Conservation (phyloP, 2,797 vertebrate genomes). For the Scomberomorus guttatus region DNA sequence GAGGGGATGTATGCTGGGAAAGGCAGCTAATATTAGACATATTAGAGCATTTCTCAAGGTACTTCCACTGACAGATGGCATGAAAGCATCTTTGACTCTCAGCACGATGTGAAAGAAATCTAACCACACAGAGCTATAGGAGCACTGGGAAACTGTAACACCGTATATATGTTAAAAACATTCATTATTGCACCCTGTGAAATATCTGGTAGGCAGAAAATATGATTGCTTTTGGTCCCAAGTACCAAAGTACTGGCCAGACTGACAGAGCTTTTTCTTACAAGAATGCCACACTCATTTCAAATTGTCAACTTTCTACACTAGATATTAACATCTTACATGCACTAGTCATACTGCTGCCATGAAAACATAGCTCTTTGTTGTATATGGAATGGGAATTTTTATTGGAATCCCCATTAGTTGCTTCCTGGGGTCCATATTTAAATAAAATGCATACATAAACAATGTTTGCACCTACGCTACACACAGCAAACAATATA, state of each 20-base stretch:
- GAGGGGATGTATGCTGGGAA: slow-evolving; percentile 72
- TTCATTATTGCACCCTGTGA: too few relatives aligned
- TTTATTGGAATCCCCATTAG: neutral
- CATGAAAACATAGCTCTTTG: neutral
- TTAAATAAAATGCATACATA: too few relatives aligned
- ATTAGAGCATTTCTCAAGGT: slow-evolving; percentile 74
- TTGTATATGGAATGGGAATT: too few relatives aligned
- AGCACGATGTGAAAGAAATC: slow-evolving; percentile 40
- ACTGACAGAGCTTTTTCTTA: neutral
- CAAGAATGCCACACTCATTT: too few relatives aligned
- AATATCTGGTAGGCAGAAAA: neutral
- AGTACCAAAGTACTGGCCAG: neutral
- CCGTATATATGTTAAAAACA: neutral
- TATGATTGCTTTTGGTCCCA: neutral
- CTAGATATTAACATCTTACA: neutral
- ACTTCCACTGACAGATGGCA: slow-evolving; percentile 74
- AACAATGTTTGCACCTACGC: too few relatives aligned
- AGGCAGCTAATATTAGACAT: slow-evolving; percentile 80
- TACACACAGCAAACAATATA: too few relatives aligned
- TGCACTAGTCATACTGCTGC: neutral
- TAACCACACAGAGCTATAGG: neutral
- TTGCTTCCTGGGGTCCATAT: neutral
- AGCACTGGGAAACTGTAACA: neutral
- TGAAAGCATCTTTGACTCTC: slow-evolving; percentile 65
- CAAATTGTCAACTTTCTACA: neutral